Conservation (phyloP, 2,797 vertebrate genomes). For the Chrysocyon brachyurus region DNA sequence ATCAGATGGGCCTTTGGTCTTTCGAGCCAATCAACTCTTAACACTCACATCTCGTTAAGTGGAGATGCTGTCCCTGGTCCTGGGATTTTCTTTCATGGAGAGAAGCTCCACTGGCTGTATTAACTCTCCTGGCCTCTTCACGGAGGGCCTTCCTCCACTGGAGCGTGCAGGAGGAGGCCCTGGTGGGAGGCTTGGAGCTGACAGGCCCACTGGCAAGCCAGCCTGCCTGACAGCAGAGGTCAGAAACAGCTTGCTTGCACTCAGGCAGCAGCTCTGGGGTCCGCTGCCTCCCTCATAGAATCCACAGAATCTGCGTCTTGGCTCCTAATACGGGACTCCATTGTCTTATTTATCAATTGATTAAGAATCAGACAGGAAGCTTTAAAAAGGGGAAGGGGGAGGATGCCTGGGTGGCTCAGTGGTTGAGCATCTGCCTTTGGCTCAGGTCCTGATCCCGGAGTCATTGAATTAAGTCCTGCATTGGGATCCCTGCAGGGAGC, state of each 20-base stretch:
- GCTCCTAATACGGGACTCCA: no score
- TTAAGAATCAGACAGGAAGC: background rate
- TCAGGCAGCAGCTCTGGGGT: fast-evolving
- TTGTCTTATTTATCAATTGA: background rate
- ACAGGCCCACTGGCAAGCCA: fast-evolving
- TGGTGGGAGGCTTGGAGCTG: background rate
- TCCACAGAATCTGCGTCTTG: background rate
- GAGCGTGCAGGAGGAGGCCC: background rate
- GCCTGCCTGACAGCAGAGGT: fast-evolving
- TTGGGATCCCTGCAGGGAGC: no score
- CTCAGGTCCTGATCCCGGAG: no score
- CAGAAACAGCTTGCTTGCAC: background rate
- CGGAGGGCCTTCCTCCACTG: background rate
- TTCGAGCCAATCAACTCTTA: no score
- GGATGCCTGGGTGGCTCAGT: no score
- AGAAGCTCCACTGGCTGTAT: background rate
- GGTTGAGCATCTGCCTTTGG: no score
- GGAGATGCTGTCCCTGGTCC: background rate
- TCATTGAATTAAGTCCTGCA: no score
- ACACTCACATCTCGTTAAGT: background rate
- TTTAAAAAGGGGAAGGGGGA: no score
- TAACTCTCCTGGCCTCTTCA: background rate
- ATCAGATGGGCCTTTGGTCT: background rate
- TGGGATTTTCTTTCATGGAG: background rate
- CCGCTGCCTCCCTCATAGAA: background rate